Evolutionary conservation across 2,888 invertebrate species (phyloP).

Genomic region (Apotomis capreana): DNA sequence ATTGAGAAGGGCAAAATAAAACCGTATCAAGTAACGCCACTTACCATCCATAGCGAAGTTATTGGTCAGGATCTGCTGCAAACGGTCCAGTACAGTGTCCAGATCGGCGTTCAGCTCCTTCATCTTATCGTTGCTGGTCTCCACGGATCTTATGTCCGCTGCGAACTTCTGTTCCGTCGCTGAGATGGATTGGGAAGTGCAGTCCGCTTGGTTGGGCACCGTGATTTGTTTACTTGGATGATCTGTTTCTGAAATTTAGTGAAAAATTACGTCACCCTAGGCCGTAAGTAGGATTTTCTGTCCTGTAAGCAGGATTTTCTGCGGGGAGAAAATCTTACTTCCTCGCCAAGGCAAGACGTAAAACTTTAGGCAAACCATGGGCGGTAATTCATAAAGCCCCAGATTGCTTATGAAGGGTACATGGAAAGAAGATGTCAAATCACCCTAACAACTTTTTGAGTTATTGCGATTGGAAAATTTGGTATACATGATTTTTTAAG

Average conservation of each 20-base stretch:
- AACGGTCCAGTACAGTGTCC: slow-evolving; percentile 86
- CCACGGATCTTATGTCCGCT: slow-evolving; percentile 69
- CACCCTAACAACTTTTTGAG: background rate
- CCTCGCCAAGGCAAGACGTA: too few species aligned
- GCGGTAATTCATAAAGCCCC: too few species aligned
- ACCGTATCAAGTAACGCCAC: slow-evolving; percentile 31
- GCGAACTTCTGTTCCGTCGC: slow-evolving; percentile 69
- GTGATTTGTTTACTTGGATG: slow-evolving; percentile 48
- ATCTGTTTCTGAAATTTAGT: slow-evolving; percentile 53
- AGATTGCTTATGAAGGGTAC: too few species aligned
- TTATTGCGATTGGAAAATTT: too few species aligned
- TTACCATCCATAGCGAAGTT: slow-evolving; percentile 86
- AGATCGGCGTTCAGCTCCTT: slow-evolving; percentile 85
- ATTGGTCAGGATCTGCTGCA: slow-evolving; percentile 88
- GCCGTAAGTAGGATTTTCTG: too few species aligned
- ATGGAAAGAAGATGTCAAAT: background rate
- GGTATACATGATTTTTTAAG: too few species aligned
- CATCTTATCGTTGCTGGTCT: slow-evolving; percentile 72
- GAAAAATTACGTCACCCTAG: slow-evolving; percentile 61
- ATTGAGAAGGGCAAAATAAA: too few species aligned
- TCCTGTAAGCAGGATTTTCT: too few species aligned
- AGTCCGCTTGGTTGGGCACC: slow-evolving; percentile 39
- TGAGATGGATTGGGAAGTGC: slow-evolving; percentile 53
- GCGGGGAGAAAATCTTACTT: too few species aligned
- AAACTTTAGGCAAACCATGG: too few species aligned